Percentiles rank a stretch among this genome's conserved stretches.
These are phyloP conservation scores for Helarctos malayanus DNA, from an alignment of 2,797 vertebrate species.

Conservation along the genomic window DNA sequence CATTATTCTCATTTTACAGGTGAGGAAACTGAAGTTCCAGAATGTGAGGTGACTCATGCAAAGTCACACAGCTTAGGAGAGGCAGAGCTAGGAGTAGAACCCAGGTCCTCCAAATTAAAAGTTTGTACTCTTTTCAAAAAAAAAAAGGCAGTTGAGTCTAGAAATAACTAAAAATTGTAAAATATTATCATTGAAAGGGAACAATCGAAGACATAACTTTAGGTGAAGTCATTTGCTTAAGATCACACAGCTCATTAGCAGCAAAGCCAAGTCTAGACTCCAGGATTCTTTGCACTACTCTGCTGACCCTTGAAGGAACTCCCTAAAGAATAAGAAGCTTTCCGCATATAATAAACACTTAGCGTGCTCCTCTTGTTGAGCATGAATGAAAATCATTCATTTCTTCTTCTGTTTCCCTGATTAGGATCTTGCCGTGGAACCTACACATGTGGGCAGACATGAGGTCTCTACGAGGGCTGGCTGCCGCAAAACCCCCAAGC, in stretches of 20 bases:
- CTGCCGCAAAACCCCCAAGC: neutral
- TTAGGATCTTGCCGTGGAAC: neutral
- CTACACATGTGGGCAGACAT: too few species aligned
- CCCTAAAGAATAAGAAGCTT: neutral
- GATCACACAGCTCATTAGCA: neutral
- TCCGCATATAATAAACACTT: neutral
- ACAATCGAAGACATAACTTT: neutral
- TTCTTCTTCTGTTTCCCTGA: neutral
- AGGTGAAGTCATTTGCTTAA: neutral
- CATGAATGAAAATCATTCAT: neutral
- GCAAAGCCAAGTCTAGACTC: neutral
- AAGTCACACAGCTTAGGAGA: neutral
- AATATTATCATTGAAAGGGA: neutral
- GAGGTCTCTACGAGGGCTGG: neutral
- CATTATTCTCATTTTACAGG: neutral
- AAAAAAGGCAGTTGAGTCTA: neutral
- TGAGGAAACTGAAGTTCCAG: neutral
- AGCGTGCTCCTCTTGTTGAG: neutral
- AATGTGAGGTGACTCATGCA: neutral
- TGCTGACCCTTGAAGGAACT: neutral
- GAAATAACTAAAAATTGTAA: neutral
- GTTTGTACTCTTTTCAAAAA: neutral
- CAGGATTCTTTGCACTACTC: neutral
- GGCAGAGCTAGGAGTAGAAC: neutral
- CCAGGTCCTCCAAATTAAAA: neutral